phyloP scores from a whole-genome alignment of 2,797 vertebrate genomes.

The Aotus griseimembra region DNA sequence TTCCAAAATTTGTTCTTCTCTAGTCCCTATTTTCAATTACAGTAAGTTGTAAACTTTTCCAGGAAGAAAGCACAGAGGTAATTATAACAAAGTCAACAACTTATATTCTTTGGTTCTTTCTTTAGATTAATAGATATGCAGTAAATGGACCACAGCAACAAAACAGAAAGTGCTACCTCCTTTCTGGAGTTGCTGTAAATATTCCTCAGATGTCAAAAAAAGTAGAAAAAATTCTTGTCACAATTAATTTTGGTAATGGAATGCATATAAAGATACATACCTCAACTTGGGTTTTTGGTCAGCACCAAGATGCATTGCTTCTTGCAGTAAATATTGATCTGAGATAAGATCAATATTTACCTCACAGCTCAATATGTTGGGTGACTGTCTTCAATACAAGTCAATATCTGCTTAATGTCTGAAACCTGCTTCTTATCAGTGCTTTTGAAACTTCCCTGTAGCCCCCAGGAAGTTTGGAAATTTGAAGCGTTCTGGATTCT shows the following conservation, averaged over 20 bases:
- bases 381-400: conserved; percentile 64
- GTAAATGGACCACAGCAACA: not conserved
- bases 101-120: not conserved
- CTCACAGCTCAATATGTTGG: conserved; percentile 51
- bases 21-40: not conserved
- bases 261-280: conserved; percentile 51
- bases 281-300: not conserved
- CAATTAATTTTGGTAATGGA: conserved; percentile 72
- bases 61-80: not conserved
- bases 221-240: conserved; percentile 56
- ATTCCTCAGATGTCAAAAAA: conserved; percentile 3
- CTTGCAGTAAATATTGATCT: conserved; percentile 64
- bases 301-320: conserved; percentile 50
- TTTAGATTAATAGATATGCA: not conserved
- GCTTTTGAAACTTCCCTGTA: conserved; percentile 38
- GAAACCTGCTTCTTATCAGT: conserved; percentile 35
- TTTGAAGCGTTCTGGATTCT: not conserved
- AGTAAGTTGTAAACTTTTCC: not conserved
- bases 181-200: conserved; percentile 42
- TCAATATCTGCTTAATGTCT: conserved; percentile 72
- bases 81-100: not conserved
- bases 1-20: not conserved
- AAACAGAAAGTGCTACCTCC: not conserved
- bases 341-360: conserved; percentile 50
- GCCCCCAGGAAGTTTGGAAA: not conserved